phyloP scores from a whole-genome alignment of 2,888 invertebrate species.

The Parnassius smintheus region DNA sequence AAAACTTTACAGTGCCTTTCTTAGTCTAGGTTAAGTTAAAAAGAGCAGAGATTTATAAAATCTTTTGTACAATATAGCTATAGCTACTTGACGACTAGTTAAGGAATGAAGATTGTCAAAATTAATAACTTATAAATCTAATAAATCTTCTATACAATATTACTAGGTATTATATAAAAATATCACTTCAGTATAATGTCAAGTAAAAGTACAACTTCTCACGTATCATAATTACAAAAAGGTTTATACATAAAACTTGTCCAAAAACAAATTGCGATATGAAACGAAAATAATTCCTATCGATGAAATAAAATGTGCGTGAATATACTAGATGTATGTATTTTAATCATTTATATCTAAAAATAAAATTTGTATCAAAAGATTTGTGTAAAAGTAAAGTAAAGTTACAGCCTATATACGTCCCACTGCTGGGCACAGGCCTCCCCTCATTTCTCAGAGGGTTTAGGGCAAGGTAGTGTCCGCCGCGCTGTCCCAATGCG shows the following conservation, averaged over 20 bases:
- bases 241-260: neutral
- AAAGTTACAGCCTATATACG: too few species aligned
- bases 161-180: slow-evolving; percentile 38
- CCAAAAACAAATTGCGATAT: neutral
- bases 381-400: neutral
- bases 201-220: slow-evolving; percentile 31
- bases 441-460: too few species aligned
- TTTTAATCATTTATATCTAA: neutral
- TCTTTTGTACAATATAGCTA: slow-evolving; percentile 29
- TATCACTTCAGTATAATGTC: slow-evolving; percentile 37
- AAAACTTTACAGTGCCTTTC: slow-evolving; percentile 17
- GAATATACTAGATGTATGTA: too few species aligned
- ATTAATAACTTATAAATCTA: slow-evolving; percentile 34
- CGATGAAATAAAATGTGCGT: neutral
- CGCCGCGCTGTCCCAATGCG: too few species aligned
- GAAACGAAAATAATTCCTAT: neutral
- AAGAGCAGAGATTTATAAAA: slow-evolving; percentile 17
- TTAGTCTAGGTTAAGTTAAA: slow-evolving; percentile 18
- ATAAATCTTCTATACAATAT: slow-evolving; percentile 31
- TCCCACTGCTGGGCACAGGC: too few species aligned
- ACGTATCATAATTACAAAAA: slow-evolving; percentile 4
- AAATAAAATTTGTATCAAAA: slow-evolving; percentile 20
- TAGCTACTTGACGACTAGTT: slow-evolving; percentile 46
- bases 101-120: slow-evolving; percentile 42
- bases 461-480: too few species aligned